Conservation (phyloP, 1,140 invertebrate species). For the Zaprionus ghesquierei region DNA sequence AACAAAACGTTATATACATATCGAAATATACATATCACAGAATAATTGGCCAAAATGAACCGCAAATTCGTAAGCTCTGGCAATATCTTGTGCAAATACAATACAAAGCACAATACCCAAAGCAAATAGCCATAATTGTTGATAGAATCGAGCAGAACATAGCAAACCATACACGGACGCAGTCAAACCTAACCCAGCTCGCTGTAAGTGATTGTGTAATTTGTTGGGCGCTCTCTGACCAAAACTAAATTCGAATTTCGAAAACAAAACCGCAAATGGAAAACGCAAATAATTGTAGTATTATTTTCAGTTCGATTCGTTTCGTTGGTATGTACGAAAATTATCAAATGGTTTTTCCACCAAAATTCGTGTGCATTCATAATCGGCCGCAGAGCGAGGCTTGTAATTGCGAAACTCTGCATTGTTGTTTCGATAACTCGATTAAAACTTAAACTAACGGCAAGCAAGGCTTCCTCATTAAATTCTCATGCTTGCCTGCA, state of each 20-base stretch:
- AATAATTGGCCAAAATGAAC: slow-evolving; percentile 33
- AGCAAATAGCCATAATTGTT: slow-evolving; percentile 32
- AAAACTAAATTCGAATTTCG: slow-evolving; percentile 30
- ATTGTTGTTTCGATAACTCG: slow-evolving; percentile 17
- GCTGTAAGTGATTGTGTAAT: slow-evolving; percentile 20
- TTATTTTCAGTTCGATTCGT: slow-evolving; percentile 15
- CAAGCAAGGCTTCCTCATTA: slow-evolving; percentile 36
- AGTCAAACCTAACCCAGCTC: slow-evolving; percentile 9
- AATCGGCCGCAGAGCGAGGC: background rate
- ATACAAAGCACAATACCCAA: slow-evolving; percentile 3
- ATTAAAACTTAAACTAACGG: slow-evolving; percentile 18
- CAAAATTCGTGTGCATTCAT: background rate
- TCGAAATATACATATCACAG: background rate
- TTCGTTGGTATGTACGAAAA: background rate
- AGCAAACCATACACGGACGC: background rate
- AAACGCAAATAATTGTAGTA: slow-evolving; percentile 33
- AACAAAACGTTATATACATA: background rate
- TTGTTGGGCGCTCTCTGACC: slow-evolving; percentile 15
- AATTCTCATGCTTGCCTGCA: slow-evolving; percentile 46
- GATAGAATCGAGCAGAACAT: slow-evolving; percentile 9
- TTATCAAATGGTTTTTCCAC: background rate
- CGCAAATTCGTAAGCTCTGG: slow-evolving; percentile 15
- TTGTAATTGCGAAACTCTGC: background rate
- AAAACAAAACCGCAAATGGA: slow-evolving; percentile 26
- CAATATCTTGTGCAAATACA: slow-evolving; percentile 30